Percentiles rank a stretch among this genome's conserved stretches.
Evolutionary conservation across 2,797 vertebrate species (phyloP).

Genomic region (Bradypodion ventrale): DNA sequence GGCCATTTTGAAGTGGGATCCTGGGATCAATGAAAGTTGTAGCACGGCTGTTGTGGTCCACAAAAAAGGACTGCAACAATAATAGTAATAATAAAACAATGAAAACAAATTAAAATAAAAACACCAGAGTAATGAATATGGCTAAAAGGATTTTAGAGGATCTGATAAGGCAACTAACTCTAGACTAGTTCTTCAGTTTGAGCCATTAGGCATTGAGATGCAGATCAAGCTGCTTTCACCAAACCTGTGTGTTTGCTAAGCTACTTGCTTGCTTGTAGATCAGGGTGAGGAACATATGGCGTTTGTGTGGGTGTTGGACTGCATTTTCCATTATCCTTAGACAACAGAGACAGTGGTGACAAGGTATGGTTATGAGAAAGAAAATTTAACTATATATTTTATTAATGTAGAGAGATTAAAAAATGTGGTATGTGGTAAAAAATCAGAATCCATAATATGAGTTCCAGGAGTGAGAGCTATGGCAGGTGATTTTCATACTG

Average conservation of each 20-base stretch:
- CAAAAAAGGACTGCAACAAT: conserved; percentile 90
- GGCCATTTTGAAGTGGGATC: conserved; percentile 93
- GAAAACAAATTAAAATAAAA: neutral
- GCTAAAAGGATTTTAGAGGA: neutral
- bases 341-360: too few species aligned
- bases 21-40: conserved; percentile 97
- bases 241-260: neutral
- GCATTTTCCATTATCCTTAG: too few species aligned
- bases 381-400: too few species aligned
- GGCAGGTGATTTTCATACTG: too few species aligned
- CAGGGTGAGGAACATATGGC: too few species aligned
- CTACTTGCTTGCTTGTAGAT: neutral
- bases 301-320: too few species aligned
- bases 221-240: neutral
- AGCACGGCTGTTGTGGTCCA: conserved; percentile 96
- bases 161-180: neutral
- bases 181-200: neutral
- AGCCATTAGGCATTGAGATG: neutral
- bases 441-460: too few species aligned
- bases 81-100: neutral
- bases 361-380: too few species aligned
- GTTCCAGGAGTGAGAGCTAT: too few species aligned
- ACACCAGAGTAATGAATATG: neutral
- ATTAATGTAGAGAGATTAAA: too few species aligned
- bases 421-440: too few species aligned